Percentiles rank a stretch among this genome's conserved stretches.
phyloP scores from a whole-genome alignment of 92 coral and sea anemone genomes.

The Epizoanthus scotinus region DNA sequence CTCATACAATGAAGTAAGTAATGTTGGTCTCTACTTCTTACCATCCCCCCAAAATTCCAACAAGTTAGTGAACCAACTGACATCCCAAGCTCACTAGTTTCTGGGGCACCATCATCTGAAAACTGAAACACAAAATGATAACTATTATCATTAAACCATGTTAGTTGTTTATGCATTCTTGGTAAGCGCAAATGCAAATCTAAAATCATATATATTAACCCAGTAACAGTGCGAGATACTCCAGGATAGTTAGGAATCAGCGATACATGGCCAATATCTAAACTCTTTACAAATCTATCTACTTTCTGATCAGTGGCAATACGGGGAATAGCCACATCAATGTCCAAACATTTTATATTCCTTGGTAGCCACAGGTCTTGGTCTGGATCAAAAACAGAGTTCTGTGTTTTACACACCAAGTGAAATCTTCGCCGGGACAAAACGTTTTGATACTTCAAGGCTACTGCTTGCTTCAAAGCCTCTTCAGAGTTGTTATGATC shows the following conservation, averaged over 20 bases:
- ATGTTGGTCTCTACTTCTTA: conserved; percentile 57
- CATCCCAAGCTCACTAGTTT: conserved; percentile 38
- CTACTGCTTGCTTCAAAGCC: no score
- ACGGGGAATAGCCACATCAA: conserved; percentile 15
- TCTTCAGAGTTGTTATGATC: no score
- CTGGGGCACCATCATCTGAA: no score
- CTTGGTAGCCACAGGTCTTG: conserved; percentile 6
- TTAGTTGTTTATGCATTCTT: not conserved
- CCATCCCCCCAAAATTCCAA: conserved; percentile 55
- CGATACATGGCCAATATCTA: conserved; percentile 50
- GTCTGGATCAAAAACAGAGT: conserved; percentile 20
- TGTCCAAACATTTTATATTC: conserved; percentile 12
- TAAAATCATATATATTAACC: conserved; percentile 51
- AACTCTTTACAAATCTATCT: conserved; percentile 52
- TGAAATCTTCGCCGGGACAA: conserved; percentile 42
- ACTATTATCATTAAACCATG: conserved; percentile 44
- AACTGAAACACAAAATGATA: no score
- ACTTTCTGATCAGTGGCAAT: conserved; percentile 34
- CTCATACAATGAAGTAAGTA: conserved; percentile 26
- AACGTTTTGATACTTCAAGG: conserved; percentile 43
- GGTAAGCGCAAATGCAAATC: conserved; percentile 47
- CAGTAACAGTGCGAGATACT: conserved; percentile 51
- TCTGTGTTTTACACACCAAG: conserved; percentile 44
- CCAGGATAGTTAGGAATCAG: conserved; percentile 45
- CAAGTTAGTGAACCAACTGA: conserved; percentile 51